Conservation (phyloP, 2,797 vertebrate species). For the Bryconaethiops microstoma region DNA sequence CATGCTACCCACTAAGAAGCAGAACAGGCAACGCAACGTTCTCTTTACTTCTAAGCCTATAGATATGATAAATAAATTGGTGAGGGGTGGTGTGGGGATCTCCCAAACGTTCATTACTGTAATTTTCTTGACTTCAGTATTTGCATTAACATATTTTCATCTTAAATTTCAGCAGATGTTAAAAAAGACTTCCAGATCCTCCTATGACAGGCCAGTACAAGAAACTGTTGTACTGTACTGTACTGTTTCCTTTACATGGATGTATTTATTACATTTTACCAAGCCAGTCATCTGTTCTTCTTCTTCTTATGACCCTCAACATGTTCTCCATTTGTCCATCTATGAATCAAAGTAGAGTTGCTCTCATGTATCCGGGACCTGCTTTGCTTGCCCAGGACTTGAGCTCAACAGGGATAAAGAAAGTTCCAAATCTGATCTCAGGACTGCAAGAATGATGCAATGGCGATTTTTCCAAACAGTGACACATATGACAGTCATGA, state of each 20-base stretch:
- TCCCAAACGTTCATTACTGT: no score
- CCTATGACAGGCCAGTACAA: background rate
- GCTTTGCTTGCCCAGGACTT: background rate
- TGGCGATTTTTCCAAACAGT: background rate
- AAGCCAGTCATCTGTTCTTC: conserved; percentile 10
- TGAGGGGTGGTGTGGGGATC: no score
- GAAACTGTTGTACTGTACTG: no score
- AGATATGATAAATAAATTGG: background rate
- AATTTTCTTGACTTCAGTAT: no score
- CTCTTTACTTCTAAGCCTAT: background rate
- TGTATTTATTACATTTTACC: conserved; percentile 20
- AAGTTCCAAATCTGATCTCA: conserved; percentile 2
- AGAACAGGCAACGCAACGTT: background rate
- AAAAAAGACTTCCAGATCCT: no score
- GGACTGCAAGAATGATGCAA: conserved; percentile 7
- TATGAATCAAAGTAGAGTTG: conserved; percentile 30
- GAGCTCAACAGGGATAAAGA: background rate
- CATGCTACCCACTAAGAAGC: background rate
- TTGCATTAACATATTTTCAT: no score
- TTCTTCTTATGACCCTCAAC: conserved; percentile 20
- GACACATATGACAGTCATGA: conserved; percentile 22
- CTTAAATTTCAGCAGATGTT: no score
- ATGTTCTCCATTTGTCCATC: conserved; percentile 32
- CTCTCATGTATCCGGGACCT: conserved; percentile 29
- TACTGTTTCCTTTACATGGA: conserved; percentile 1